These are phyloP conservation scores for Drosophila ercepeae DNA, from an alignment of 1,140 invertebrate genomes.

Conservation along the genomic window DNA sequence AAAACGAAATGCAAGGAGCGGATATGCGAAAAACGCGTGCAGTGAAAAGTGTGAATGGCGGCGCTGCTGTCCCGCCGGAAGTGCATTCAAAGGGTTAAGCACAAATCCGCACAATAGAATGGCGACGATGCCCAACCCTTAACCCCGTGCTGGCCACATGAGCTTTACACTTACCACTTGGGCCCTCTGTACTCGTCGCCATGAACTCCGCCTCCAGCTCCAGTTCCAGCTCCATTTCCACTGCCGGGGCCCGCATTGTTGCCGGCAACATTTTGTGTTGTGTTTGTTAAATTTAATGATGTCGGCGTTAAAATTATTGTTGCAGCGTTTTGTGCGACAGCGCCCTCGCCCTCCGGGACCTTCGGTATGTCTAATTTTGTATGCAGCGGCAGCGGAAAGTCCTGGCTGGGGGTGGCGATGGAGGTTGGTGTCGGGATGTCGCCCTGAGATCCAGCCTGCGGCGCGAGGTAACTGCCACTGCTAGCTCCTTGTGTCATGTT, in stretches of 20 bases:
- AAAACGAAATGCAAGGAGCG: conserved; percentile 46
- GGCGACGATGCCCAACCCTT: background rate
- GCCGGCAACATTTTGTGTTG: conserved; percentile 61
- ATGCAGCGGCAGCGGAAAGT: conserved; percentile 40
- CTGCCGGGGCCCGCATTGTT: conserved; percentile 29
- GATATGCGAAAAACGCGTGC: conserved; percentile 78
- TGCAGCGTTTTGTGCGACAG: conserved; percentile 67
- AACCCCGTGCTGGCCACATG: conserved; percentile 42
- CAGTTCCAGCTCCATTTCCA: background rate
- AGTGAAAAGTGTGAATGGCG: conserved; percentile 66
- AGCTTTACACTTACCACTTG: conserved; percentile 75
- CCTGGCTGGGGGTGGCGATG: conserved; percentile 1
- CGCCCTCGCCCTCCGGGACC: conserved; percentile 59
- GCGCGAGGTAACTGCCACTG: conserved; percentile 20
- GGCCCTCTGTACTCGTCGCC: conserved; percentile 72
- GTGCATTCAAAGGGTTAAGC: conserved; percentile 78
- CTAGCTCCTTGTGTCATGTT: conserved; percentile 59
- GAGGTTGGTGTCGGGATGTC: conserved; percentile 14
- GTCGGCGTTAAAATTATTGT: conserved; percentile 83
- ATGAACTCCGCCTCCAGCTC: conserved; percentile 10
- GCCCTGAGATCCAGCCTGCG: conserved; percentile 20
- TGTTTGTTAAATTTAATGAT: conserved; percentile 82
- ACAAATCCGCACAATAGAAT: conserved; percentile 52
- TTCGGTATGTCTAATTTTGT: conserved; percentile 81
- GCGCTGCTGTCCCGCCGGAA: conserved; percentile 60